Percentiles rank a stretch among this genome's conserved stretches.
Conservation (phyloP, 2,888 invertebrate species). For the Gryllus longicercus region DNA sequence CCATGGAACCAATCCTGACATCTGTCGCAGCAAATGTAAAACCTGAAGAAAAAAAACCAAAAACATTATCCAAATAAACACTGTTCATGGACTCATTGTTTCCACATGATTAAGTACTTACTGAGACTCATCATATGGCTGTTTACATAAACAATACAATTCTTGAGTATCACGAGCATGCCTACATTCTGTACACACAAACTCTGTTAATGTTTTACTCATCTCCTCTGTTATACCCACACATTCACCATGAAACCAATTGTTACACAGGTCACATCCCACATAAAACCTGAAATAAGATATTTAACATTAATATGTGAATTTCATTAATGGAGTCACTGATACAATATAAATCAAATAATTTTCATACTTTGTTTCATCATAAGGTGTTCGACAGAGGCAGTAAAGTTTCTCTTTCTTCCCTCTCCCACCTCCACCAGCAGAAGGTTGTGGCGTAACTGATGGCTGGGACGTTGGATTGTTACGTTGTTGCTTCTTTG, state of each 20-base stretch:
- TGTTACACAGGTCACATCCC: slow-evolving; percentile 94
- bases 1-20: slow-evolving; percentile 99
- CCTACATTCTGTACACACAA: slow-evolving; percentile 81
- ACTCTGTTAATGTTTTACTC: slow-evolving; percentile 86
- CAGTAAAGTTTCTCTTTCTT: slow-evolving; percentile 85
- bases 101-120: slow-evolving; percentile 52
- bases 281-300: slow-evolving; percentile 77
- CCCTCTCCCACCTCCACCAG: slow-evolving; percentile 42
- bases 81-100: background rate
- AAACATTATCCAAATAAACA: background rate
- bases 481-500: slow-evolving; percentile 44
- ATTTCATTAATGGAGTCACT: slow-evolving; percentile 20
- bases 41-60: slow-evolving; percentile 57
- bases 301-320: background rate
- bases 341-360: slow-evolving; percentile 20
- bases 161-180: slow-evolving; percentile 86
- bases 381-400: slow-evolving; percentile 89
- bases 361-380: slow-evolving; percentile 77
- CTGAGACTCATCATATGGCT: slow-evolving; percentile 97
- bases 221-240: slow-evolving; percentile 90
- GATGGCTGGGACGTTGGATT: slow-evolving; percentile 23
- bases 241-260: slow-evolving; percentile 98
- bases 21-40: slow-evolving; percentile 97
- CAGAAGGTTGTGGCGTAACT: slow-evolving; percentile 37
- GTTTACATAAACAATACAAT: slow-evolving; percentile 91